Base-by-base conservation (phyloP, 2,113 vertebrate species). In the Dromaius novaehollandiae region DNA sequence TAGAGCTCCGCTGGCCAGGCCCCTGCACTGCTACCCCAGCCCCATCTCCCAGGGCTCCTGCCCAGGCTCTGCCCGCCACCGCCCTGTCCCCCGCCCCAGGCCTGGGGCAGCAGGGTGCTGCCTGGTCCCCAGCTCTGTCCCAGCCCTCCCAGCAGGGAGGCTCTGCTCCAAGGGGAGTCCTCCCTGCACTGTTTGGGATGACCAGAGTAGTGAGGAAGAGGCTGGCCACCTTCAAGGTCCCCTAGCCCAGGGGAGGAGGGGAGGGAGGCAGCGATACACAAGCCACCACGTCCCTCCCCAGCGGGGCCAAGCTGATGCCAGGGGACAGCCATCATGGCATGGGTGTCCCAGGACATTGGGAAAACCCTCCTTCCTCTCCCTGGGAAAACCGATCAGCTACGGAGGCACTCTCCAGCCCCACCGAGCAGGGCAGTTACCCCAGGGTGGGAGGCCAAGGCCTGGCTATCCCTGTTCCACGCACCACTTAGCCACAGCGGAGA, bases 401-500 rank as follows among this genome's bases (percentile, higher is more conserved):
- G 70, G 81, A 87, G 30, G 66, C 48, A 42, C 9, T 40, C 32
- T 68, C 74, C 75, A 58, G 84, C n/a, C 10, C 7, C 18, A 3
- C 2, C 30, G 66, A 25, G 61, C 64, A 77, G 9, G 22, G 61
- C 1, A 3, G 42, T 79, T 75, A 53, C 51, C 61, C 42, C 4
- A 0, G 38, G 40, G 46, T 30, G 6, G 25, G 64, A 79, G 77
- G 34, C 36, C 26, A 70, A 82, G 38, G 55, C 46, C 32, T 5
- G 69, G 48, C 32, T 10, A 11, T 8, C 44, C 26, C 61, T 13
- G 61, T 68, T 82, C 42, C 74, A 68, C 12, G 53, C 32, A 38
- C n/a, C 6, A 4, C 38, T 51, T 71, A 55, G 36, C 34, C 46
- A 55, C 5, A 1, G 25, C 0, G 0, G 58, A 58, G 53, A 48